Conservation (phyloP, 1,140 invertebrate species). For the Gryllus bimaculatus region DNA sequence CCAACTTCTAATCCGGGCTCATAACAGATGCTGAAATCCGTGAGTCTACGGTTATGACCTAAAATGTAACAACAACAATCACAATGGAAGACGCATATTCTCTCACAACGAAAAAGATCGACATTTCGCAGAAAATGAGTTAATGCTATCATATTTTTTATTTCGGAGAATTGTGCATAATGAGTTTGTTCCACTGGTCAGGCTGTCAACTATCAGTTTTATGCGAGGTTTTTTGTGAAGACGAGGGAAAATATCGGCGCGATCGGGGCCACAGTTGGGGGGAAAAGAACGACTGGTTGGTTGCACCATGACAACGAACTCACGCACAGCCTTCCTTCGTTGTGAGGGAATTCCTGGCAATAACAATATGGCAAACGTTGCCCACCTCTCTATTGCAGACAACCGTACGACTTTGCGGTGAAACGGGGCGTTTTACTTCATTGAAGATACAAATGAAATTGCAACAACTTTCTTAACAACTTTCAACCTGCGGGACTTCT, state of each 20-base stretch:
- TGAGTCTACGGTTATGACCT: background rate
- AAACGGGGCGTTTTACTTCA: background rate
- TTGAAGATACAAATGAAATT: background rate
- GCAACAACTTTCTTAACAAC: background rate
- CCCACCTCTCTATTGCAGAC: background rate
- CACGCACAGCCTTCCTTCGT: background rate
- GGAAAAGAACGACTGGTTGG: background rate
- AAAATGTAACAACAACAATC: background rate
- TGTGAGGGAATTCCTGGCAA: background rate
- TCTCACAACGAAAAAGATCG: background rate
- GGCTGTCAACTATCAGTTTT: background rate
- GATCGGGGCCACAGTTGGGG: background rate
- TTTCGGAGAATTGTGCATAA: background rate
- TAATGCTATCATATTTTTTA: background rate
- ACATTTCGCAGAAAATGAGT: background rate
- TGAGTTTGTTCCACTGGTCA: background rate
- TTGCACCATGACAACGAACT: background rate
- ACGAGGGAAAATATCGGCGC: background rate
- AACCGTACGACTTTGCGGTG: background rate
- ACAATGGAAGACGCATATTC: background rate
- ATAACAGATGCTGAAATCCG: background rate
- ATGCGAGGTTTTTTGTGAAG: background rate
- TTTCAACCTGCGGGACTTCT: background rate
- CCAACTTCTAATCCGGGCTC: background rate
- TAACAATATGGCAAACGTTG: background rate